Evolutionary conservation across 2,888 invertebrate species (phyloP), one percentile per base, ranked within the genome.

Genomic region (Luperina nickerlii): DNA sequence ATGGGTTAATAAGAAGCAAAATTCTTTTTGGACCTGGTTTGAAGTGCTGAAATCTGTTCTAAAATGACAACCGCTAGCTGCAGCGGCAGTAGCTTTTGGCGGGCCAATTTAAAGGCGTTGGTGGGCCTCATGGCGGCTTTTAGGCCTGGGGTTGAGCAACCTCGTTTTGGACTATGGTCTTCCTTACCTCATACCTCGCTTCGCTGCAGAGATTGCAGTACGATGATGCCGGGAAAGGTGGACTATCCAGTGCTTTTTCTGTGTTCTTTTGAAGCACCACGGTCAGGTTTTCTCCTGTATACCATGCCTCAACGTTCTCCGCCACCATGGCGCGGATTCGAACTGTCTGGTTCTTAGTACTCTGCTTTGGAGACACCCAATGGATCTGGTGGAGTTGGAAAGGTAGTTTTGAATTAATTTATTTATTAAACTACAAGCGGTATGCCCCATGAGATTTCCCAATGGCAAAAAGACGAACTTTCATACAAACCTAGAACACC

Each of bases 311-410:
- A 0, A 92, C 90, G 86, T 96, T 97, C 79, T 96, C 96, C 0
- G 95, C 96, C 0, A 96, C 95, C 93, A 95, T 96, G 0, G 96
- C 96, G 0, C 96, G 93, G 4, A 97, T 92, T 0, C 96, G 93
- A 0, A 97, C 94, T 24, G 84, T 91, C 74, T 94, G 92, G 5
- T 92, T 90, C 27, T 74, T 84, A 0, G 42, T 81, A 76, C 89
- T 92, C 73, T 91, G 90, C 68, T 93, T 94, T 2, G 96, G 97
- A 2, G 97, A 96, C 48, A 96, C 92, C 97, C 97, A 97, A 82
- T 96, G 96, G 8, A 96, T 92, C 96, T 96, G 83, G 48, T 60
- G n/a, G 7, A 70, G 15, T 54, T 60, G 18, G 18, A 13, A 45
- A 57, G 7, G 18, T 45, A 7, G 20, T 74, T 42, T 38, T 57